Evolutionary conservation across 2,888 invertebrate genomes (phyloP).

Genomic region (Melipona beecheii): DNA sequence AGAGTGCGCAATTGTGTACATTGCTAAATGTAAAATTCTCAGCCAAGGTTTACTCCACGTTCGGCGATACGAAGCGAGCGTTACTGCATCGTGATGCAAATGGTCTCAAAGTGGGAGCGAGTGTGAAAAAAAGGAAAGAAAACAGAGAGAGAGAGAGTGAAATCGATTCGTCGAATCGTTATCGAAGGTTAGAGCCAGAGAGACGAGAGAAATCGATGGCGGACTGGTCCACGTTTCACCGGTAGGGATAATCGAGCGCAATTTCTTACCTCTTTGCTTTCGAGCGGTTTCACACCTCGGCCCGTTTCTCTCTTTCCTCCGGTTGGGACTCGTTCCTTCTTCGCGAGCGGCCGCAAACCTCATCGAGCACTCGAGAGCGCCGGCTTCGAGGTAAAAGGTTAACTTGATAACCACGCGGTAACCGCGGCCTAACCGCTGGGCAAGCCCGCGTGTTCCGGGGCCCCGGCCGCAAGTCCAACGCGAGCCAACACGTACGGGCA

Average conservation of each 20-base stretch:
- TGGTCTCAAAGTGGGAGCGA: too few relatives aligned
- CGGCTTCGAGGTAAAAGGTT: constrained; percentile 81
- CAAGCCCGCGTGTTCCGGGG: constrained; percentile 29
- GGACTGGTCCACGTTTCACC: constrained; percentile 69
- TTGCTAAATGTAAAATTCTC: too few relatives aligned
- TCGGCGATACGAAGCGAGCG: too few relatives aligned
- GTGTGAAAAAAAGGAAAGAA: too few relatives aligned
- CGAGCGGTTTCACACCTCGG: constrained; percentile 84
- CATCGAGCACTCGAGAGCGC: constrained; percentile 53
- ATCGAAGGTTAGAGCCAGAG: constrained; percentile 72
- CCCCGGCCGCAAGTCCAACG: constrained; percentile 48
- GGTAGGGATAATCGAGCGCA: constrained; percentile 82
- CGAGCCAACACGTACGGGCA: constrained; percentile 71
- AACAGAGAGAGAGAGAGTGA: constrained; percentile 47
- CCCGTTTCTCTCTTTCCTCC: constrained; percentile 35
- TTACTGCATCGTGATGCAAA: too few relatives aligned
- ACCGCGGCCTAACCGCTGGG: constrained; percentile 76
- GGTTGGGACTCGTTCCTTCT: constrained; percentile 25
- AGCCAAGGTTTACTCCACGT: too few relatives aligned
- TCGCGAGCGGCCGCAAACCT: constrained; percentile 64
- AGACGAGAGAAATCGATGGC: constrained; percentile 18
- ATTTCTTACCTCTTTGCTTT: constrained; percentile 84
- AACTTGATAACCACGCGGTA: constrained; percentile 83
- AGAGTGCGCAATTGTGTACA: too few relatives aligned
- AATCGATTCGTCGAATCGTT: constrained; percentile 76